Conservation (phyloP, 2,797 vertebrate species). For the Peromyscus aztecus region DNA sequence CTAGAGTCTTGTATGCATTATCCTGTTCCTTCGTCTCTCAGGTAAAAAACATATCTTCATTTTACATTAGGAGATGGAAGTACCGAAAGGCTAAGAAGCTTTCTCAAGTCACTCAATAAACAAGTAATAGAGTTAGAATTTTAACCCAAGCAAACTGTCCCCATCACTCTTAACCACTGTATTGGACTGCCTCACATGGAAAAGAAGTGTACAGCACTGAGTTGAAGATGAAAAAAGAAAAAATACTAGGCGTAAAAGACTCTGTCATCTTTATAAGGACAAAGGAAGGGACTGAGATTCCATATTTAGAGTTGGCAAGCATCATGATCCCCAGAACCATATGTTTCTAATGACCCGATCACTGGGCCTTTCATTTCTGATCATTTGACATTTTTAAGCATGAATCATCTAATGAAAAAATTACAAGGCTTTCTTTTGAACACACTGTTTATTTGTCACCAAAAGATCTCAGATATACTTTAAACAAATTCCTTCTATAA, state of each 20-base stretch:
- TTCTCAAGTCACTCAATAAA: not conserved
- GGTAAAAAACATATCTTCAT: not conserved
- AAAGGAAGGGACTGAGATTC: constrained; percentile 72
- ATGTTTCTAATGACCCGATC: constrained; percentile 83
- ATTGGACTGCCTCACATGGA: not conserved
- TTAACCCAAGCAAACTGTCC: not conserved
- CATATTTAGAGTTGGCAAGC: constrained; percentile 76
- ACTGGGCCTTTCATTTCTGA: constrained; percentile 80
- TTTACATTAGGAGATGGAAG: constrained; percentile 18
- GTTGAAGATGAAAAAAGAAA: constrained; percentile 26
- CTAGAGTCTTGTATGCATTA: not conserved
- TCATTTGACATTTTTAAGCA: constrained; percentile 83
- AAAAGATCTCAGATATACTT: constrained; percentile 81
- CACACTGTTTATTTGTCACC: constrained; percentile 85
- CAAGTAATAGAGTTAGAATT: not conserved
- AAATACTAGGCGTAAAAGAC: constrained; percentile 25
- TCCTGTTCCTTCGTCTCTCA: constrained; percentile 6
- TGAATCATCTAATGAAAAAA: constrained; percentile 85
- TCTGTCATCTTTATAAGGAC: constrained; percentile 70
- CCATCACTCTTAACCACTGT: not conserved
- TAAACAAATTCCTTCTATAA: constrained; percentile 82
- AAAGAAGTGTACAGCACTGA: not conserved
- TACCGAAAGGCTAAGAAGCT: not conserved
- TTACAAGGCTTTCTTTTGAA: constrained; percentile 83
- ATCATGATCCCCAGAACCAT: constrained; percentile 74